Evolutionary conservation across 2,888 invertebrate genomes (phyloP).

Genomic region (Pachycephus smyrnensis): DNA sequence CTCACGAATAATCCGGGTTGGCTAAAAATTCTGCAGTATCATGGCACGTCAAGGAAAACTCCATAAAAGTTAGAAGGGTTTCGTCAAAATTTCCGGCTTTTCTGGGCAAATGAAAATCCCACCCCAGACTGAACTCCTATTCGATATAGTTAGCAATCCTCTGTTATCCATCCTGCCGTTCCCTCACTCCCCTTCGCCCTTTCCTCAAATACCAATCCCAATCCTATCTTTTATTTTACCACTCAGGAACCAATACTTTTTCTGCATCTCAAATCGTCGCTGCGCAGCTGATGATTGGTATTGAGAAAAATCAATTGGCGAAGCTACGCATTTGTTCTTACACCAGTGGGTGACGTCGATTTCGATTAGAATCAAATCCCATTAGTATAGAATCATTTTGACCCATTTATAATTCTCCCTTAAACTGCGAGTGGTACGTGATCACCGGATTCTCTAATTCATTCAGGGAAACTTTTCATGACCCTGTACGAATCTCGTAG

Average conservation of each 20-base stretch:
- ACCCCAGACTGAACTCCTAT: not conserved
- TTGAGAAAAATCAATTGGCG: not conserved
- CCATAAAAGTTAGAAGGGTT: constrained; percentile 6
- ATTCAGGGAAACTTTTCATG: not conserved
- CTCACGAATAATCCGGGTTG: not conserved
- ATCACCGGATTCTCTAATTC: not conserved
- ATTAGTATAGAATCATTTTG: not conserved
- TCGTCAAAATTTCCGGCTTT: not conserved
- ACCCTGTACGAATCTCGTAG: not conserved
- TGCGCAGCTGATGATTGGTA: not conserved
- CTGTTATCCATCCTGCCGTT: constrained; percentile 24
- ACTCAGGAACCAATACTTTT: not conserved
- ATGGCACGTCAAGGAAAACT: not conserved
- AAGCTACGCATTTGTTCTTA: not conserved
- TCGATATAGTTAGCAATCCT: not conserved
- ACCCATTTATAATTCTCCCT: not conserved
- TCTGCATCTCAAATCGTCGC: not conserved
- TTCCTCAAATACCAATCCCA: not conserved
- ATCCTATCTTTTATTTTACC: not conserved
- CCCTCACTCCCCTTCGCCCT: not conserved
- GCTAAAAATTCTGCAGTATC: not conserved
- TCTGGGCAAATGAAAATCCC: constrained; percentile 2
- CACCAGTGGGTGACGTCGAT: not conserved
- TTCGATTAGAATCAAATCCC: not conserved
- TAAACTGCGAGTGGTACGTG: not conserved